Percentiles rank a stretch among this genome's conserved stretches.
These are phyloP conservation scores for Macrosiphum euphorbiae DNA, from an alignment of 2,888 invertebrate genomes.

Conservation along the genomic window DNA sequence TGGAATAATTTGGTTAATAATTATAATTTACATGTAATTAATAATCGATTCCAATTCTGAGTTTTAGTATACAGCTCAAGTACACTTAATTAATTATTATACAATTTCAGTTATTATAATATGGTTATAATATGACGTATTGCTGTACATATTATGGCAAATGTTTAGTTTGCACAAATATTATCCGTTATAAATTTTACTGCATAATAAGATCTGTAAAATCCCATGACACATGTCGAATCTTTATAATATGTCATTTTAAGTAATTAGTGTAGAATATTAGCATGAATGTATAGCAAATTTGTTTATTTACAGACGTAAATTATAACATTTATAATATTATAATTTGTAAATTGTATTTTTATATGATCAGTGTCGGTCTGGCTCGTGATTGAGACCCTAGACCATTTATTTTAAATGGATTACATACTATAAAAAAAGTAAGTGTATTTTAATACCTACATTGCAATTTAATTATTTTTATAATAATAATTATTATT, in stretches of 20 bases:
- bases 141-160: background rate
- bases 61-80: background rate
- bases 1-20: constrained; percentile 31
- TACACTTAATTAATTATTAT: constrained; percentile 12
- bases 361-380: background rate
- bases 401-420: background rate
- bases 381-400: background rate
- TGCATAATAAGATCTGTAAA: background rate
- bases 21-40: background rate
- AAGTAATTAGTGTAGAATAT: background rate
- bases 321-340: background rate
- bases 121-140: background rate
- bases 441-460: background rate
- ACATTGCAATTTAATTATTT: background rate
- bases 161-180: background rate
- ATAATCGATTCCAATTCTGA: constrained; percentile 2
- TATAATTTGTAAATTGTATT: background rate
- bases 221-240: no score
- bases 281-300: background rate
- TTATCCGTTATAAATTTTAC: background rate
- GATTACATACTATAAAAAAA: background rate
- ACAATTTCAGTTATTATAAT: background rate
- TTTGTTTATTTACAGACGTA: background rate
- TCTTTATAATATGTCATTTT: background rate
- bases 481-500: background rate